Base-by-base conservation (phyloP, 2,797 vertebrate species). In the Clarias fuscus region DNA sequence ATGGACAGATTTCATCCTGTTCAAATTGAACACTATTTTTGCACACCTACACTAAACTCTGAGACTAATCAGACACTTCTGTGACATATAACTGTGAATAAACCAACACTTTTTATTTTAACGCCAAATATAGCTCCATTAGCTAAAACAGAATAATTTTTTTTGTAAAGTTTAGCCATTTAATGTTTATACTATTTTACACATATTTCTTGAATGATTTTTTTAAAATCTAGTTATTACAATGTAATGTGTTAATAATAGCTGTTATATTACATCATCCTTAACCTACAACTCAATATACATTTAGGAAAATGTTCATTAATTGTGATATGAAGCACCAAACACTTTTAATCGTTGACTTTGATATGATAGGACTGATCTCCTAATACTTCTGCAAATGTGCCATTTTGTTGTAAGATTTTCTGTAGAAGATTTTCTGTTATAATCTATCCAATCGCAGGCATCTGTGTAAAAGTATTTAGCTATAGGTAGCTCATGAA, bases 11-110 rank as follows among this genome's bases (percentile, higher is more conserved):
- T 48, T 48, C 43, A 48, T 48, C 43, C 43, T 48, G 92, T 92
- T 77, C 88, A 87, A 87, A 87, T 86, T 64, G 87, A 87, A 75
- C 86, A 87, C 88, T 84, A 87, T 87, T 88, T 90, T 91, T 92
- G 87, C 93, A 93, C 92, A 93, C 93, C 91, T 95, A 91, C 91
- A 56, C 92, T 40, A 43, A 11, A 43, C 20, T 84, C 89, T 91
- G 93, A 94, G 93, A 92, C 93, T 94, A 93, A 92, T 92, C 93
- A 94, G 90, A 90, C 91, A 85, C 89, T 76, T 82, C 67, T 91
- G 91, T 91, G 89, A 90, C 89, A 89, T 90, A 92, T 88, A 89
- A 91, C 90, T 92, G 91, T 81, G 93, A 91, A 93, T 94, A 94
- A 93, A 93, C 91, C 88, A 91, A 92, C 93, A 91, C 87, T 90